Evolutionary conservation across 2,113 vertebrate species (phyloP).

Genomic region (Atherinomorus stipes): DNA sequence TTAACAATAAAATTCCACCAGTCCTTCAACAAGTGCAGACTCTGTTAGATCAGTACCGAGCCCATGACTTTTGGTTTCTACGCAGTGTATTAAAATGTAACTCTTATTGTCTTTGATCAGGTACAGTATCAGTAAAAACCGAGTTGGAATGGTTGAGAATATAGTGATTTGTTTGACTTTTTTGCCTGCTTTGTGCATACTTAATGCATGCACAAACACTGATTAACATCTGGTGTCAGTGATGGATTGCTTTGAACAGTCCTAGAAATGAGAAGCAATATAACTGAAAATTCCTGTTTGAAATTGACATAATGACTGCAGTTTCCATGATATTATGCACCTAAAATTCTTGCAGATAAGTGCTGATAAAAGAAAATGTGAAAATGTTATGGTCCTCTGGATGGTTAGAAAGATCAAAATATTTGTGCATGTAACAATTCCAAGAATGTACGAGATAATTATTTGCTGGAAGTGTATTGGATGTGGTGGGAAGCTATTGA

Average conservation of each 20-base stretch:
- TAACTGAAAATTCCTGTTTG: background rate
- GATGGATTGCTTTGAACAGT: background rate
- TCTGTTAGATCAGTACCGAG: too few relatives aligned
- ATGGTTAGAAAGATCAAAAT: background rate
- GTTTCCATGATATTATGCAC: too few relatives aligned
- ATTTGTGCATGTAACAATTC: background rate
- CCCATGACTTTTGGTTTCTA: too few relatives aligned
- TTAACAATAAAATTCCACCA: too few relatives aligned
- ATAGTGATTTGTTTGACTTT: background rate
- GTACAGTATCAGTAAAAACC: background rate
- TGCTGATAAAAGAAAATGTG: background rate
- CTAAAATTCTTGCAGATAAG: background rate
- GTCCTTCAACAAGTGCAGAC: too few relatives aligned
- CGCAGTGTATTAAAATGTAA: background rate
- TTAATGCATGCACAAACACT: background rate
- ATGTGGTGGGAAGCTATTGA: conserved; percentile 48
- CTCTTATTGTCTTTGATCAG: background rate
- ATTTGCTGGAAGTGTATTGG: conserved; percentile 52
- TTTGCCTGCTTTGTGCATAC: background rate
- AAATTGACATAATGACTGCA: background rate
- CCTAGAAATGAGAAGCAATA: background rate
- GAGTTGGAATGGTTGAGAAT: background rate
- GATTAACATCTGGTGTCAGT: conserved; percentile 1
- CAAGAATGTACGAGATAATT: conserved; percentile 60
- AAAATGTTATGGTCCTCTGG: background rate